Base-by-base conservation (phyloP, 2,888 invertebrate genomes). In the Caenorhabditis plicata region DNA sequence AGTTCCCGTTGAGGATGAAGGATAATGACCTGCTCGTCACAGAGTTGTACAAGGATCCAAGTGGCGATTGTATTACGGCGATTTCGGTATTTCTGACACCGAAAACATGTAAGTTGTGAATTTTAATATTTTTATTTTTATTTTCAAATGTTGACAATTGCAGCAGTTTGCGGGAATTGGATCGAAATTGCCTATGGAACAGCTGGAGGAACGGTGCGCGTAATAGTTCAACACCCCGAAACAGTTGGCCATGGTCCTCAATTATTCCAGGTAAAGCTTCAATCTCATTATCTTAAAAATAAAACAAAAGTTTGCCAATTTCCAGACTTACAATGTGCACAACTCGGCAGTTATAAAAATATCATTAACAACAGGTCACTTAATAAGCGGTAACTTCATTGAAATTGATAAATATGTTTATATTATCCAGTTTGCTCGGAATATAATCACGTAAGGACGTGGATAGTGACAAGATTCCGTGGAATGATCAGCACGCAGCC, bases 181-280 rank as follows among this genome's bases (percentile, higher is more conserved):
- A 94, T 98, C 78, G 98, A 98, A 85, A 96, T 98, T 76, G 98
- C 96, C 0, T 98, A 98, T 82, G 98, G 96, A 3, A 98, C 96
- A 0, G 88, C 90, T 69, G 70, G 82, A 17, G 96, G 96, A 2
- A 91, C 91, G 0, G 95, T 98, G 17, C 86, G 95, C 26, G 93
- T 98, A 1, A 95, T 98, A 55, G 95, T 96, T 0, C 96, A 96
- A 78, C 96, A 98, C 83, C 96, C 96, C 2, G 96, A 98, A 84
- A 96, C 96, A 0, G 94, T 95, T 9, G 95, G 95, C 0, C 94
- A 96, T 81, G 94, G 94, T 0, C 96, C 96, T 2, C 95, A 96
- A 83, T 85, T 96, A 32, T 96, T 96, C 84, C n/a, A n/a, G n/a
- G n/a, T n/a, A 95, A 96, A 85, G 95, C 94, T 0, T 94, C 94